Conservation (phyloP, 2,888 invertebrate species). For the Sphaerophoria rueppellii region DNA sequence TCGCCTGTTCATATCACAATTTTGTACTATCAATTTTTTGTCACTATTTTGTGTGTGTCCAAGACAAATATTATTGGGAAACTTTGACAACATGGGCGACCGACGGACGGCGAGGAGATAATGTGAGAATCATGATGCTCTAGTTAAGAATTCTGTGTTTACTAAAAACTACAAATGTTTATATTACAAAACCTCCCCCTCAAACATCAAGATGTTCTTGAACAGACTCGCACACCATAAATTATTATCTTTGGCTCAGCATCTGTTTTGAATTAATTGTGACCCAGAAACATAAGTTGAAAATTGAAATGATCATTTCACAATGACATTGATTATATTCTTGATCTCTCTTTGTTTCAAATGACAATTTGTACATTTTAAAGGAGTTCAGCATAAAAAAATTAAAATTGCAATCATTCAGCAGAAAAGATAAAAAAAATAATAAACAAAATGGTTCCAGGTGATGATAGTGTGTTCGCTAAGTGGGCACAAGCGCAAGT, state of each 20-base stretch:
- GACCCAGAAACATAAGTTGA: conserved; percentile 52
- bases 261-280: conserved; percentile 63
- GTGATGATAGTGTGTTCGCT: neutral
- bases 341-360: conserved; percentile 13
- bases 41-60: conserved; percentile 9
- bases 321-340: conserved; percentile 54
- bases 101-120: neutral
- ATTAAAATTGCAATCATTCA: conserved; percentile 38
- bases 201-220: neutral
- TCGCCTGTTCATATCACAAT: conserved; percentile 6
- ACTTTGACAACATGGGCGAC: conserved; percentile 13
- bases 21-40: neutral
- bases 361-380: conserved; percentile 2
- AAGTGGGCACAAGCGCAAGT: conserved; percentile 5
- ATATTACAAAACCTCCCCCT: neutral
- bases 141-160: conserved; percentile 57
- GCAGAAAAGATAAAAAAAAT: neutral
- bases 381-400: conserved; percentile 28
- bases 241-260: conserved; percentile 19
- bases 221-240: conserved; percentile 48
- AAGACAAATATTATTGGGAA: conserved; percentile 34
- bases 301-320: conserved; percentile 42
- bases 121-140: conserved; percentile 44
- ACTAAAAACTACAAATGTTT: conserved; percentile 39
- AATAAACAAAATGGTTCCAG: conserved; percentile 16